Base-by-base conservation (phyloP, 35 echinoderm and acorn worm species). In the Stichopus chloronotus region DNA sequence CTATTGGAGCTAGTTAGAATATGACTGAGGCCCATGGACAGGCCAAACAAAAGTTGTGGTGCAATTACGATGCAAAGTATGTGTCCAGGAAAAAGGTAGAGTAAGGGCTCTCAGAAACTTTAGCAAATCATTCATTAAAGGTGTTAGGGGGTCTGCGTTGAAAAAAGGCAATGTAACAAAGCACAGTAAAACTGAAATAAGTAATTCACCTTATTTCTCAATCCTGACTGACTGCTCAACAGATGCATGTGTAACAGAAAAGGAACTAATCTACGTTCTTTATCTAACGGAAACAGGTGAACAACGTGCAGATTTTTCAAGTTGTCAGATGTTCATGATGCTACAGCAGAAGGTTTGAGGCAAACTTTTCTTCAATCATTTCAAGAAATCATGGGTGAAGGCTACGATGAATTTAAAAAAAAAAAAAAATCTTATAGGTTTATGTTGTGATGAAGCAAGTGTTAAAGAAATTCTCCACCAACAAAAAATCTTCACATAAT, bases 281-380 rank as follows among this genome's bases (percentile, higher is more conserved):
- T 83, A 83, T 52, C 24, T 83, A 56, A 83, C 80, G 24, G 24
- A 83, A 83, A 9, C 5, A 83, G 24, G 80, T 52, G 80, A 83
- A 43, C 80, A 11, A 17, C 80, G 1, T 83, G 24, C 54, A 83
- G 80, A 83, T 83, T 83, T 56, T 83, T 83, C 43, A 83, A 83
- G 9, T 4, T 83, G 80, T 83, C 80, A 53, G 80, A 83, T 83
- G 80, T 56, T 83, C 80, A 83, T 83, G 80, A 83, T 83, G 80
- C 24, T 83, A 83, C 80, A 83, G 80, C 2, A 83, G 7, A 83
- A 83, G 80, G 80, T 56, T 83, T 83, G 80, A 83, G 54, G 54
- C 80, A 83, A 83, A 83, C 24, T 83, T 52, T 83, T 8, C 25
- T 83, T 83, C 1, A 53, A 83, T 83, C 6, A 83, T 83, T 30